A percentile compares a stretch with the other conserved stretches of the same genome.
Evolutionary conservation across 2,797 vertebrate species (phyloP).

Genomic region (Gastrophryne carolinensis): DNA sequence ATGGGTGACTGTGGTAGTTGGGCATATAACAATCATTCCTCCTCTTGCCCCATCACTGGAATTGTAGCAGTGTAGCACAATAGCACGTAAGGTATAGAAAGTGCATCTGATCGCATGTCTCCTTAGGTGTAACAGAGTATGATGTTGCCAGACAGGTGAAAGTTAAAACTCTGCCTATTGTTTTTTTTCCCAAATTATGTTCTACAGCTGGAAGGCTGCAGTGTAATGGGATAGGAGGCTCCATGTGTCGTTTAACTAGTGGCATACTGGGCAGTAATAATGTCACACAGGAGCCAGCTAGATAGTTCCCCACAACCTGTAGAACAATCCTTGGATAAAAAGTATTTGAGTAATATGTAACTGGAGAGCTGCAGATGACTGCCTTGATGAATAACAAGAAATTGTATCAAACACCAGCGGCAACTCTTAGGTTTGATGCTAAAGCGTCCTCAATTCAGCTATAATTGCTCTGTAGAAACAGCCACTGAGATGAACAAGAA

Average conservation of each 20-base stretch:
- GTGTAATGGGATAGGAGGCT: slow-evolving; percentile 42
- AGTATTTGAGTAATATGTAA: not conserved
- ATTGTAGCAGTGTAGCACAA: too few relatives aligned
- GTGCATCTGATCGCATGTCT: not conserved
- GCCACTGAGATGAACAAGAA: too few relatives aligned
- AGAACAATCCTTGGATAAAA: not conserved
- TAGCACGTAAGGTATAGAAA: not conserved
- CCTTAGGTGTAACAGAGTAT: slow-evolving; percentile 9
- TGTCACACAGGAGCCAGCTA: not conserved
- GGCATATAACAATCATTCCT: too few relatives aligned
- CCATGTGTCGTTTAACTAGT: slow-evolving; percentile 29
- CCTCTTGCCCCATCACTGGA: too few relatives aligned
- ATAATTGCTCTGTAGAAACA: too few relatives aligned
- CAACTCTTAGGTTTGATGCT: too few relatives aligned
- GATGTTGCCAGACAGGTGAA: slow-evolving; percentile 42
- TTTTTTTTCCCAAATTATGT: slow-evolving; percentile 45
- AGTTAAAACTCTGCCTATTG: slow-evolving; percentile 41
- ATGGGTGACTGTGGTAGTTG: too few relatives aligned
- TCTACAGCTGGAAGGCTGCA: slow-evolving; percentile 41
- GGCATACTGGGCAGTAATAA: not conserved
- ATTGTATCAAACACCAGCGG: too few relatives aligned
- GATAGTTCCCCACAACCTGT: not conserved
- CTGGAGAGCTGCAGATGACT: not conserved
- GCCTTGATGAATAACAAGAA: too few relatives aligned
- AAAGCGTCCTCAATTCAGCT: too few relatives aligned